phyloP scores from a whole-genome alignment of 2,113 vertebrate species.

The Thamnophis sirtalis region DNA sequence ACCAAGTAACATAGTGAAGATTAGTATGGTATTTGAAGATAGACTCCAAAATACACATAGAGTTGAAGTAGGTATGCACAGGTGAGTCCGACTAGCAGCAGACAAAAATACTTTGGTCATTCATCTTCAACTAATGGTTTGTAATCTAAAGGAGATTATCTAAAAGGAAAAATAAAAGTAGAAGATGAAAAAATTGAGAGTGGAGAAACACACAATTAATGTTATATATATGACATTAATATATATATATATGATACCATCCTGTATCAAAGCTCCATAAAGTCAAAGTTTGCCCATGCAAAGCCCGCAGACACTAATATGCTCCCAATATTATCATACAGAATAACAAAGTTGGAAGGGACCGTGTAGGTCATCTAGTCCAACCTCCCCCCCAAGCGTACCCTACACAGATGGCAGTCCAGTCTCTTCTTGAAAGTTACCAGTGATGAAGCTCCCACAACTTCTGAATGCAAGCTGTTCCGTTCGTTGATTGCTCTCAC shows the following conservation, averaged over 20 bases:
- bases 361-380: too few relatives aligned
- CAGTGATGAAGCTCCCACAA: too few relatives aligned
- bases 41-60: not conserved
- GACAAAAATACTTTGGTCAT: not conserved
- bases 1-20: not conserved
- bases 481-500: too few relatives aligned
- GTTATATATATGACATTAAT: not conserved
- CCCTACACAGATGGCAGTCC: too few relatives aligned
- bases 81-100: too few relatives aligned
- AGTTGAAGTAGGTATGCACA: not conserved
- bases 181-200: not conserved
- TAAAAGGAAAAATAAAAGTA: not conserved
- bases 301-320: not conserved
- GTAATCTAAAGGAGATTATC: not conserved
- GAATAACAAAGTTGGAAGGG: too few relatives aligned
- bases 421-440: too few relatives aligned
- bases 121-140: not conserved
- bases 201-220: not conserved
- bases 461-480: too few relatives aligned
- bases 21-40: not conserved
- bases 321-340: not conserved
- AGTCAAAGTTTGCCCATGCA: not conserved
- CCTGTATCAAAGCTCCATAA: not conserved
- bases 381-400: too few relatives aligned
- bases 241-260: not conserved